Evolutionary conservation across 2,888 invertebrate genomes (phyloP), one percentile per base, ranked within the genome.

Genomic region (Ecdyonurus torrentis): DNA sequence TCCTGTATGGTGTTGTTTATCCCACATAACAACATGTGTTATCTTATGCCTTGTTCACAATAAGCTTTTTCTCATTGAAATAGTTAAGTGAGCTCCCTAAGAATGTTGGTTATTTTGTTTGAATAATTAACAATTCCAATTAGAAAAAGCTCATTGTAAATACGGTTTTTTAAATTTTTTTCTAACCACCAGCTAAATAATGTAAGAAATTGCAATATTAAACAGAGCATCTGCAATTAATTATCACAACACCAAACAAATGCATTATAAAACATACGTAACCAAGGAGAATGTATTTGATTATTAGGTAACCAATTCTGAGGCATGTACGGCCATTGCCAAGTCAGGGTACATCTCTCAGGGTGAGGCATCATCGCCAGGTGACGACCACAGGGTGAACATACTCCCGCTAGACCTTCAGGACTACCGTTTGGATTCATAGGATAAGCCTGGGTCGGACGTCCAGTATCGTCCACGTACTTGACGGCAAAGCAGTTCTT

Each of bases 331-430:
- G 94, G 87, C 85, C 94, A 92, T 75, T 97, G 96, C 88, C 92
- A 95, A 68, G 86, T 83, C 69, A 89, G 80, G 65, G 89, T 84
- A 72, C 91, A 92, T 66, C 97, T 83, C 77, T 99, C 98, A 0
- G 98, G 97, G 78, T 99, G 98, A 1, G 98, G 98, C 98, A 99
- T 99, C 83, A 98, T 83, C 0, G 96, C 98, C 69, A 97, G 79
- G 76, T 98, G 97, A 2, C 97, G 84, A 0, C 97, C 98, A 77
- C 97, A 87, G 1, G 74, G 71, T 0, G 97, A 97, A 69, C 93
- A 89, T 63, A 98, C 76, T 18, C 89, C 96, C 23, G 97, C 97
- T 66, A 95, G 81, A 23, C 93, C 96, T 69, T 80, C 85, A 80
- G 75, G 77, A 72, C 91, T 91, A 65, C 95, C 94, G 73, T 95